Evolutionary conservation across 2,888 invertebrate genomes (phyloP).

Genomic region (Temnothorax unifasciatus): DNA sequence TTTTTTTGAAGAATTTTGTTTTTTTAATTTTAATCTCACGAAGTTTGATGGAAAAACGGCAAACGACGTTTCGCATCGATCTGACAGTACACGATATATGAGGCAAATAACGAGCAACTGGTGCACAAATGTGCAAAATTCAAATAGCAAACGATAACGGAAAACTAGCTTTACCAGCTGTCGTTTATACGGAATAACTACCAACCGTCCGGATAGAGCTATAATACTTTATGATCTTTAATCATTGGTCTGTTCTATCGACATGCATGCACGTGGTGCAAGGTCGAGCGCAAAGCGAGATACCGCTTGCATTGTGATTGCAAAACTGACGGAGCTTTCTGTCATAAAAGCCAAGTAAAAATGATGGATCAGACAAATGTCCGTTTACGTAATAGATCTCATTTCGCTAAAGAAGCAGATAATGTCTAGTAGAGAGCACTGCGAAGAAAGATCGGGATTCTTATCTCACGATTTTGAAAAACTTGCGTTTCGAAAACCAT

Average conservation of each 20-base stretch:
- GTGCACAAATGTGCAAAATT: neutral
- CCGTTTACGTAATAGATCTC: neutral
- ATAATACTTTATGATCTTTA: slow-evolving; percentile 13
- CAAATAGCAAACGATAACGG: neutral
- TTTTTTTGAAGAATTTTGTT: neutral
- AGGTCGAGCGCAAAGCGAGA: neutral
- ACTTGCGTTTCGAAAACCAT: too few species aligned
- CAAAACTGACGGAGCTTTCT: neutral
- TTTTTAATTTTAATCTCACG: neutral
- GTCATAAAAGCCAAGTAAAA: neutral
- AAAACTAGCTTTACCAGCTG: slow-evolving; percentile 37
- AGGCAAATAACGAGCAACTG: neutral
- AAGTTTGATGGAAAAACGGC: neutral
- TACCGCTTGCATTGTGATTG: neutral
- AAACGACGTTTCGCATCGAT: neutral
- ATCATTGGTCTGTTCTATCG: slow-evolving; percentile 8
- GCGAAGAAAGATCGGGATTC: neutral
- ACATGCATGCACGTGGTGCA: neutral
- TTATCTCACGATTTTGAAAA: neutral
- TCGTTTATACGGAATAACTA: slow-evolving; percentile 15
- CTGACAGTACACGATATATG: neutral
- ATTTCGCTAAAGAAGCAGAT: neutral
- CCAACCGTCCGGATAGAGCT: slow-evolving; percentile 13
- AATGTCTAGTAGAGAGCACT: neutral
- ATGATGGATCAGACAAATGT: neutral